Percentiles rank a stretch among this genome's conserved stretches.
These are phyloP conservation scores for Sebastes schlegelii DNA, from an alignment of 2,113 vertebrate species.

Conservation along the genomic window DNA sequence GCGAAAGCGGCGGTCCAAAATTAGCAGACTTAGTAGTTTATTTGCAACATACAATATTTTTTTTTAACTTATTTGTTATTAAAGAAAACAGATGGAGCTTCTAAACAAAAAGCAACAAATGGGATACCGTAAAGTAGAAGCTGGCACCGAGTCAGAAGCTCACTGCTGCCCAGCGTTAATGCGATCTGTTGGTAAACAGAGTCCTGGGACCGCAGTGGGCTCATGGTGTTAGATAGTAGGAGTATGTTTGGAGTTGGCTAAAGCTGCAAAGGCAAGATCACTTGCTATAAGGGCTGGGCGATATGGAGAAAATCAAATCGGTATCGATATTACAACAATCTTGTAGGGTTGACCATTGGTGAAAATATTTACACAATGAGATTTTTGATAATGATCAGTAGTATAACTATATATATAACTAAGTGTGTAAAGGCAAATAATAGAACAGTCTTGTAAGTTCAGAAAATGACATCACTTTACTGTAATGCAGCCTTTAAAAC, in stretches of 20 bases:
- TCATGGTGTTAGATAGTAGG: slow-evolving; percentile 5
- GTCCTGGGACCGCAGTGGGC: slow-evolving; percentile 49
- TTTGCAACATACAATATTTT: slow-evolving; percentile 17
- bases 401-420: too few relatives aligned
- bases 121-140: slow-evolving; percentile 42
- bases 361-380: too few relatives aligned
- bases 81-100: slow-evolving; percentile 64
- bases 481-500: too few relatives aligned
- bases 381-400: too few relatives aligned
- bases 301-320: too few relatives aligned
- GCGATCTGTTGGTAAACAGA: slow-evolving; percentile 48
- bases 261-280: background rate
- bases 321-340: too few relatives aligned
- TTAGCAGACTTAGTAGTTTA: slow-evolving; percentile 33
- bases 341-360: too few relatives aligned
- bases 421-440: too few relatives aligned
- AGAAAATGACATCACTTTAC: too few relatives aligned
- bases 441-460: too few relatives aligned
- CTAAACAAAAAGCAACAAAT: slow-evolving; percentile 32
- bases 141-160: slow-evolving; percentile 64
- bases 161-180: slow-evolving; percentile 64
- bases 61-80: slow-evolving; percentile 40
- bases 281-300: too few relatives aligned
- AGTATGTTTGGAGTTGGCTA: background rate
- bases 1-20: slow-evolving; percentile 15